Evolutionary conservation across 2,888 invertebrate species (phyloP).

Genomic region (Cotesia congregata): DNA sequence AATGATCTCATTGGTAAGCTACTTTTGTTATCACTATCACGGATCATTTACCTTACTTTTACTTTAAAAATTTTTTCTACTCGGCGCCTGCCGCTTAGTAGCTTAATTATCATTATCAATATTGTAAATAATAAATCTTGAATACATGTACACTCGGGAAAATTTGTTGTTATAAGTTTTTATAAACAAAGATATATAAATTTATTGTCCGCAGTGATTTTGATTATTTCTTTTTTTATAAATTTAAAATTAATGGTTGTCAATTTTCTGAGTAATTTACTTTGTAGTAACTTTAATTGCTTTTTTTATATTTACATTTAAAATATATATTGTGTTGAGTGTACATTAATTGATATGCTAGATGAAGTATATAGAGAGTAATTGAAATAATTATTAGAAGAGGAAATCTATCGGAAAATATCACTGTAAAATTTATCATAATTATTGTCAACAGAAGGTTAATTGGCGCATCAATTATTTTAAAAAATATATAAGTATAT

Average conservation of each 20-base stretch:
- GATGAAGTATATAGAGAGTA: conserved; percentile 40
- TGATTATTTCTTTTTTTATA: conserved; percentile 5
- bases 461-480: conserved; percentile 46
- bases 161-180: not conserved
- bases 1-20: conserved; percentile 38
- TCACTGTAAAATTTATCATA: conserved; percentile 8
- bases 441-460: conserved; percentile 15
- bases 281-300: conserved; percentile 6
- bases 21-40: conserved; percentile 28
- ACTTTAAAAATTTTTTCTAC: conserved; percentile 35
- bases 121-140: not conserved
- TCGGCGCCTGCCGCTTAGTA: not conserved
- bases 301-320: not conserved
- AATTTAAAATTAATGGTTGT: conserved; percentile 4
- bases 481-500: not conserved
- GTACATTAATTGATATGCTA: conserved; percentile 17
- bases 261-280: too few relatives aligned
- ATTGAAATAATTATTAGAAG: conserved; percentile 5
- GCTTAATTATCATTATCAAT: not conserved
- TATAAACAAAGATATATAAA: not conserved
- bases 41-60: conserved; percentile 32
- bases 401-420: not conserved
- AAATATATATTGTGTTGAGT: not conserved
- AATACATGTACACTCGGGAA: not conserved
- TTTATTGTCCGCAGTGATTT: conserved; percentile 1